Conservation (phyloP, 1,140 invertebrate genomes). For the Drosophila triauraria region DNA sequence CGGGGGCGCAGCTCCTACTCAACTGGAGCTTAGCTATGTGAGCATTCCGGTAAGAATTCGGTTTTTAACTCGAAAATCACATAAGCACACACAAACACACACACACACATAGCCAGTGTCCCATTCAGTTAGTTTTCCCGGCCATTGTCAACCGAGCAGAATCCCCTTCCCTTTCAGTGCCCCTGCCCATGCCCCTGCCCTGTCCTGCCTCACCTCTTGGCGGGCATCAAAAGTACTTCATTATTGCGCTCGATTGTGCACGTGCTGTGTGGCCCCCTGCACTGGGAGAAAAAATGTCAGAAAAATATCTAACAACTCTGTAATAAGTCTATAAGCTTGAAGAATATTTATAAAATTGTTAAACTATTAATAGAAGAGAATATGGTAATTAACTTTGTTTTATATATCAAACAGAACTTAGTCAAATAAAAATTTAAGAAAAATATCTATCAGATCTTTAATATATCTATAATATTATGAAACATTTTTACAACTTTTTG, state of each 20-base stretch:
- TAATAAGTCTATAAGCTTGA: neutral
- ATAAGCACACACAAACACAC: constrained; percentile 45
- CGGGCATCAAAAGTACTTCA: constrained; percentile 75
- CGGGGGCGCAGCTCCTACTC: neutral
- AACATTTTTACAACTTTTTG: no score
- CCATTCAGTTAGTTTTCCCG: constrained; percentile 24
- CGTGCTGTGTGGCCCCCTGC: constrained; percentile 23
- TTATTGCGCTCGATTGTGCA: constrained; percentile 81
- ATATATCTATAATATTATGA: neutral
- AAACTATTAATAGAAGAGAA: no score
- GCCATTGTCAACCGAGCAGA: constrained; percentile 31
- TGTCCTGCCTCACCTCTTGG: constrained; percentile 3
- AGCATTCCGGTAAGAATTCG: constrained; percentile 63
- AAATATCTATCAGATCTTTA: neutral
- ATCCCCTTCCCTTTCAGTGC: neutral
- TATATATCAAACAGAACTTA: no score
- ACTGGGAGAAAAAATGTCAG: neutral
- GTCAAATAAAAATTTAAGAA: neutral
- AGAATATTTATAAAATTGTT: neutral
- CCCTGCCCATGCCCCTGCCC: neutral
- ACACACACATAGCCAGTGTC: constrained; percentile 6
- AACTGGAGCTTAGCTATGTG: constrained; percentile 25
- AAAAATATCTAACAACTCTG: neutral
- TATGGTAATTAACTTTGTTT: no score
- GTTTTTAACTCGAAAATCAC: constrained; percentile 76